phyloP scores from a whole-genome alignment of 2,888 invertebrate genomes.

The Protonemura montana region DNA sequence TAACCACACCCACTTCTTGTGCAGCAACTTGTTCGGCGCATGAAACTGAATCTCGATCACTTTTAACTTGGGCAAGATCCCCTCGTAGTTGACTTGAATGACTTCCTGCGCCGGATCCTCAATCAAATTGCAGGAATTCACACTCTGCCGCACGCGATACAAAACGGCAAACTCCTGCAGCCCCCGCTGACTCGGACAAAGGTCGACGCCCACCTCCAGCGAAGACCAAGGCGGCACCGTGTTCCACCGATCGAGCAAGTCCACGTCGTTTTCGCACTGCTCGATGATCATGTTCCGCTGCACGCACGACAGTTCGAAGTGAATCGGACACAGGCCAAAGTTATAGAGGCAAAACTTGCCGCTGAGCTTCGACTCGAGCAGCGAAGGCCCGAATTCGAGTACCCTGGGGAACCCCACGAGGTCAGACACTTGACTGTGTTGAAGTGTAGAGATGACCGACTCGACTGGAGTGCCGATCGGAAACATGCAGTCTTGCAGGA shows the following conservation, averaged over 20 bases:
- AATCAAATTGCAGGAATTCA: background rate
- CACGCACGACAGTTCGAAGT: conserved; percentile 54
- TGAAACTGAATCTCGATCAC: background rate
- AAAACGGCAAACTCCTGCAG: conserved; percentile 1
- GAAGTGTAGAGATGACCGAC: background rate
- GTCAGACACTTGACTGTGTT: background rate
- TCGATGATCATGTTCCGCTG: conserved; percentile 51
- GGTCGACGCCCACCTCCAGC: background rate
- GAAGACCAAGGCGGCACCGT: background rate
- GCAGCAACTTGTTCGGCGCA: background rate
- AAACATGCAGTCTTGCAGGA: background rate
- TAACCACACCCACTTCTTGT: background rate
- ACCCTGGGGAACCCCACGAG: conserved; percentile 20
- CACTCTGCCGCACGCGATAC: background rate
- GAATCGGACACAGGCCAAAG: conserved; percentile 57
- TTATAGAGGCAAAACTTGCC: conserved; percentile 58
- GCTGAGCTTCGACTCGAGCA: conserved; percentile 53
- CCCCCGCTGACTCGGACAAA: background rate
- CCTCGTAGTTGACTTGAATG: background rate
- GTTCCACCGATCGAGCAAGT: background rate
- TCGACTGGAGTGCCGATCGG: conserved; percentile 18
- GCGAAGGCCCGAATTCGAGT: conserved; percentile 21
- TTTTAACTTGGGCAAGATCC: background rate
- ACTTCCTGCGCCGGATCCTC: background rate
- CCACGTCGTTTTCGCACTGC: conserved; percentile 48